Evolutionary conservation across 2,113 vertebrate genomes (phyloP).

Genomic region (Xenopus laevis): DNA sequence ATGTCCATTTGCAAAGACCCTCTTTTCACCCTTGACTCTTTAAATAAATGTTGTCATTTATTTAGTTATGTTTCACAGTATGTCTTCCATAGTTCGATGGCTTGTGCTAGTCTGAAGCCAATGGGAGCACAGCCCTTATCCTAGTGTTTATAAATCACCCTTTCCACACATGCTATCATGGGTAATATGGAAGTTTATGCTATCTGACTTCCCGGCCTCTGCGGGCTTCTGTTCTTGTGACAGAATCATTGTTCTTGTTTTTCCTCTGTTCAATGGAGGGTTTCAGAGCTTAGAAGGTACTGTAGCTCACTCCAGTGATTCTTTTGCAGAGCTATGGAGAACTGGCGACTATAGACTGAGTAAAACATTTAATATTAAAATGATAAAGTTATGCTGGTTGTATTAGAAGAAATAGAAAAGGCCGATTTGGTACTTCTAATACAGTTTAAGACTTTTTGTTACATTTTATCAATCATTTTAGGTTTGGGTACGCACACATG

Average conservation of each 20-base stretch:
- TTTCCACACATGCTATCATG: conserved; percentile 2
- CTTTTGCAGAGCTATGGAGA: neutral
- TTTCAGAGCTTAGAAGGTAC: neutral
- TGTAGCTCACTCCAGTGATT: conserved; percentile 1
- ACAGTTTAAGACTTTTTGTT: too few relatives aligned
- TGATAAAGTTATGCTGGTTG: too few relatives aligned
- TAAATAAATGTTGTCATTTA: conserved; percentile 33
- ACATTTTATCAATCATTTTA: too few relatives aligned
- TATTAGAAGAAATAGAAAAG: too few relatives aligned
- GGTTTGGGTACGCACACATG: too few relatives aligned
- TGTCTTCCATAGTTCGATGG: conserved; percentile 25
- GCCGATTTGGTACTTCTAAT: too few relatives aligned
- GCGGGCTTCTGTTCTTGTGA: conserved; percentile 8
- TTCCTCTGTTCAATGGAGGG: conserved; percentile 21
- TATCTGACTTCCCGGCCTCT: conserved; percentile 12
- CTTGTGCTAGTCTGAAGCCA: conserved; percentile 15
- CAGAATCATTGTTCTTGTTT: conserved; percentile 38
- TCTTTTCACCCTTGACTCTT: conserved; percentile 30
- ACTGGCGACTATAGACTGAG: neutral
- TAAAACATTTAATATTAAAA: neutral
- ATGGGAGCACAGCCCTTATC: conserved; percentile 13
- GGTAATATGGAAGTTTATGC: conserved; percentile 13
- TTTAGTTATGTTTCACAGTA: conserved; percentile 30
- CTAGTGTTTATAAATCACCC: conserved; percentile 13
- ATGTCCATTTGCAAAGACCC: conserved; percentile 19